Evolutionary conservation across 2,797 vertebrate species (phyloP).

Genomic region (Thaleichthys pacificus): DNA sequence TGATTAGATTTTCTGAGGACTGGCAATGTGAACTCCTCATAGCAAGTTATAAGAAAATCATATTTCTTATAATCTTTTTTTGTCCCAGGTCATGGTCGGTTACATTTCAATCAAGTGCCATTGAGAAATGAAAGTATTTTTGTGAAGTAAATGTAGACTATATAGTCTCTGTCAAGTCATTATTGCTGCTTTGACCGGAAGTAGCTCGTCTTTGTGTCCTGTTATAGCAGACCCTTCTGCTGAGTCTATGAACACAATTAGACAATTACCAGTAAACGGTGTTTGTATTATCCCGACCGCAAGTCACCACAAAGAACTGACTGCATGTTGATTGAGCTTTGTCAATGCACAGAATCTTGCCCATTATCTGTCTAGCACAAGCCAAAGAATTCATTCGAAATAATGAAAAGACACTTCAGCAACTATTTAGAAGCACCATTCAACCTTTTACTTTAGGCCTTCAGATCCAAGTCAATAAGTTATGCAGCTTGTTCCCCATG

Average conservation of each 20-base stretch:
- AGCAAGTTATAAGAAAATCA: constrained; percentile 44
- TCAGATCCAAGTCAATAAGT: constrained; percentile 9
- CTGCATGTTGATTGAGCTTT: too few relatives aligned
- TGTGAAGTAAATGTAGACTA: not conserved
- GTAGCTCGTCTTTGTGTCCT: not conserved
- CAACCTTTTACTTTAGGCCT: constrained; percentile 4
- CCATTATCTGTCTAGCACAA: not conserved
- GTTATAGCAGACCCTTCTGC: too few relatives aligned
- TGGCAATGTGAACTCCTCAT: constrained; percentile 39
- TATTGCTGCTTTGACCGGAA: not conserved
- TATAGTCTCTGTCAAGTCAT: not conserved
- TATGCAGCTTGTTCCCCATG: constrained; percentile 27
- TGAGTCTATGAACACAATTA: too few relatives aligned
- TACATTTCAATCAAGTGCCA: not conserved
- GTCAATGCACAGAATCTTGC: too few relatives aligned
- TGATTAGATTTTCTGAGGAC: constrained; percentile 58
- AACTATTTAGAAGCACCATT: not conserved
- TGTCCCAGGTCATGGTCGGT: not conserved
- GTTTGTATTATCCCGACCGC: too few relatives aligned
- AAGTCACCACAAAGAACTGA: too few relatives aligned
- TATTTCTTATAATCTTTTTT: constrained; percentile 27
- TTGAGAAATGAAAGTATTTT: not conserved
- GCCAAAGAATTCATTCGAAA: not conserved
- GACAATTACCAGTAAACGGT: too few relatives aligned
- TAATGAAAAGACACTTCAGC: constrained; percentile 12